A percentile compares a stretch with the other conserved stretches of the same genome.
These are phyloP conservation scores for Meloidogyne floridensis DNA, from an alignment of 1,140 invertebrate species.

Conservation along the genomic window DNA sequence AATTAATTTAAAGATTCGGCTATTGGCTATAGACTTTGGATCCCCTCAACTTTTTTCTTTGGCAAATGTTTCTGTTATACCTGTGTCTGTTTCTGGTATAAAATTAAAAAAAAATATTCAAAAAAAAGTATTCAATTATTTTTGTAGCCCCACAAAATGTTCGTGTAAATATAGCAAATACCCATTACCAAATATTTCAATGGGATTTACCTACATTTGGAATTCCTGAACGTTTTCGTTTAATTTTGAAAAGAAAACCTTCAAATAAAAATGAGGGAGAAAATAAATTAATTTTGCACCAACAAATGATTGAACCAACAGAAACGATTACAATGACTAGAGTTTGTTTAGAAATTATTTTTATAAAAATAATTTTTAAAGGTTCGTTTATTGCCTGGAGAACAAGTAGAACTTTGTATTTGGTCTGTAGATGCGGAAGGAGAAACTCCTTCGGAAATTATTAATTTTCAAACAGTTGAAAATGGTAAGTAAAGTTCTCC, in stretches of 20 bases:
- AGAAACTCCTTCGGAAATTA: constrained; percentile 45
- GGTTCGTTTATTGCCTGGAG: constrained; percentile 36
- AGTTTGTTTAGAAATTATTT: constrained; percentile 16
- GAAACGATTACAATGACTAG: constrained; percentile 49
- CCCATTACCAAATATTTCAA: constrained; percentile 53
- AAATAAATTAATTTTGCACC: constrained; percentile 30
- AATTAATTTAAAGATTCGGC: constrained; percentile 13
- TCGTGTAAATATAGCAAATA: constrained; percentile 50
- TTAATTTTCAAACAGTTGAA: constrained; percentile 19
- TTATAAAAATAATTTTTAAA: constrained; percentile 14
- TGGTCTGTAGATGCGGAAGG: constrained; percentile 47
- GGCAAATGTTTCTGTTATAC: constrained; percentile 47
- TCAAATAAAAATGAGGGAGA: not conserved
- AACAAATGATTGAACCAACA: constrained; percentile 47
- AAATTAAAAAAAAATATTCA: too few species aligned
- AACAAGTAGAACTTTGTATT: constrained; percentile 40
- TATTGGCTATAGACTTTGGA: constrained; percentile 52
- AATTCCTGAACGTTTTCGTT: constrained; percentile 45
- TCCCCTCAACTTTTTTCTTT: constrained; percentile 55
- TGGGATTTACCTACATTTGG: constrained; percentile 52
- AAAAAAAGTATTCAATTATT: not conserved
- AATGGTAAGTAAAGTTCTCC: not conserved
- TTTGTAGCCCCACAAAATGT: constrained; percentile 51
- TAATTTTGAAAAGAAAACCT: constrained; percentile 30
- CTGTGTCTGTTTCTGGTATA: constrained; percentile 50